Conservation (phyloP, 1,140 invertebrate species). For the Bombus affinis region DNA sequence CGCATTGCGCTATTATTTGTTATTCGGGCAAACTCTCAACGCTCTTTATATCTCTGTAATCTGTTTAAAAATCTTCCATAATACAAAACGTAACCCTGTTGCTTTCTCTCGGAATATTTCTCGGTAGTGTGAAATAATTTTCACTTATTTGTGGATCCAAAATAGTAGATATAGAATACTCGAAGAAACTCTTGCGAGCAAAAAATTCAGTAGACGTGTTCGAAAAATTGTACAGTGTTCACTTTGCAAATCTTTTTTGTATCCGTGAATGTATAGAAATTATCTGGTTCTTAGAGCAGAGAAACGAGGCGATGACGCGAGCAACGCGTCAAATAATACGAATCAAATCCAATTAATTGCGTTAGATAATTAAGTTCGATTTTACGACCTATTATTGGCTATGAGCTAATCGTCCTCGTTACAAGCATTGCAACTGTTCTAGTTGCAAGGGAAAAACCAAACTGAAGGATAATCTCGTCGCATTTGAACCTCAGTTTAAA, state of each 20-base stretch:
- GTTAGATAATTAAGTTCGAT: conserved; percentile 40
- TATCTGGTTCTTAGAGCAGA: no score
- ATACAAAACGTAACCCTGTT: background rate
- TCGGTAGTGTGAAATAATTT: background rate
- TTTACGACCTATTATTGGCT: background rate
- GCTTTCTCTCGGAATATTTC: background rate
- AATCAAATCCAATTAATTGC: conserved; percentile 27
- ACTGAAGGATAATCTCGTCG: background rate
- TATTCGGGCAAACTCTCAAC: background rate
- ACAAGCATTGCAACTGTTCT: background rate
- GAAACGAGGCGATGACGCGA: background rate
- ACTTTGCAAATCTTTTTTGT: background rate
- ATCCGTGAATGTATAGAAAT: background rate
- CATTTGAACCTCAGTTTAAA: background rate
- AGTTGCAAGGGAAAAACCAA: background rate
- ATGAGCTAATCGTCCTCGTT: conserved; percentile 6
- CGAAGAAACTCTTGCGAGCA: background rate
- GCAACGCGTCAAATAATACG: background rate
- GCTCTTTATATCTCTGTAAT: background rate
- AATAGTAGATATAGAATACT: background rate
- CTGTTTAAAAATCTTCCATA: background rate
- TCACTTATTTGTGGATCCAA: background rate
- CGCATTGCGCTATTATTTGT: background rate
- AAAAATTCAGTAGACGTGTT: background rate
- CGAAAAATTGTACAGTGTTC: background rate